Evolutionary conservation across 2,113 vertebrate genomes (phyloP).

Genomic region (Oxygymnocypris stewartii): DNA sequence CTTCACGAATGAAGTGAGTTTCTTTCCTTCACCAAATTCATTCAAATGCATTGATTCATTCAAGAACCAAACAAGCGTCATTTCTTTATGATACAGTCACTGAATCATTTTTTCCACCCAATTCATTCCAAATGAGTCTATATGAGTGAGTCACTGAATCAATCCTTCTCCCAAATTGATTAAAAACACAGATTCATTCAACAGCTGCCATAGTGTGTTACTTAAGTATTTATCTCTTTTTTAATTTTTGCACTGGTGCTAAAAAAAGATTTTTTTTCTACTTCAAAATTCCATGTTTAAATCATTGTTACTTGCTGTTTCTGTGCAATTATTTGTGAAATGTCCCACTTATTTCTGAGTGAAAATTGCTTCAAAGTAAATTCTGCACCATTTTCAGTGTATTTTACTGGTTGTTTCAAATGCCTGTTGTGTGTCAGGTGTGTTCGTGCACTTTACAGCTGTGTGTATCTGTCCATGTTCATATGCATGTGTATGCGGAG

Average conservation of each 20-base stretch:
- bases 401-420: not conserved
- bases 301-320: not conserved
- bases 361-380: too few species aligned
- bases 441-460: not conserved
- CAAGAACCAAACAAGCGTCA: too few species aligned
- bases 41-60: not conserved
- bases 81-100: too few species aligned
- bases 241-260: too few species aligned
- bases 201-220: too few species aligned
- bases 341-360: too few species aligned
- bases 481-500: not conserved
- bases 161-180: not conserved
- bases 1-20: too few species aligned
- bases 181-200: not conserved
- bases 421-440: not conserved
- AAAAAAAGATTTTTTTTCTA: too few species aligned
- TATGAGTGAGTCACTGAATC: not conserved
- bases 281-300: not conserved
- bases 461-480: not conserved
- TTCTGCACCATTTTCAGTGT: conserved; percentile 43
- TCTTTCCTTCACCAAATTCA: not conserved
- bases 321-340: not conserved
- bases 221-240: too few species aligned
- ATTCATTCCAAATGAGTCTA: not conserved
- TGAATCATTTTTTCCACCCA: not conserved